These are phyloP conservation scores for Psittacus erithacus DNA, from an alignment of 2,113 vertebrate species.

Conservation along the genomic window DNA sequence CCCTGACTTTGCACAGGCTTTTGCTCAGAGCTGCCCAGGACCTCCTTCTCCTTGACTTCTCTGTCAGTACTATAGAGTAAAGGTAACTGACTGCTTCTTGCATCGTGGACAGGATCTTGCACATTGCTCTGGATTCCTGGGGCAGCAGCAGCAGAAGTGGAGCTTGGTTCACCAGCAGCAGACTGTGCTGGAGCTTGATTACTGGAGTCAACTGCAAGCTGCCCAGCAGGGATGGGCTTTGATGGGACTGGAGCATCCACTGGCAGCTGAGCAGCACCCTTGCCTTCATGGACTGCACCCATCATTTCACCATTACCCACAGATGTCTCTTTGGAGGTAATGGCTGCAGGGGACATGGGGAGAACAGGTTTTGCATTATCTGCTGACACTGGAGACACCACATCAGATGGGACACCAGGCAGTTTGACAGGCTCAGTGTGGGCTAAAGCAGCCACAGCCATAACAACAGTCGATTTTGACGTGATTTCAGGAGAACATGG, in stretches of 20 bases:
- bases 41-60: background rate
- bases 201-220: conserved; percentile 69
- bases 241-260: background rate
- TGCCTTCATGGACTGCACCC: background rate
- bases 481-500: background rate
- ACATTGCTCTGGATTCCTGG: background rate
- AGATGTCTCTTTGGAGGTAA: background rate
- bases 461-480: conserved; percentile 35
- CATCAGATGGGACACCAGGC: conserved; percentile 43
- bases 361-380: background rate
- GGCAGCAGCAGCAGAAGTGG: background rate
- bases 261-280: background rate
- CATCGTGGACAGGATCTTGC: background rate
- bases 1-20: conserved; percentile 14
- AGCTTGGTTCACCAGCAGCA: background rate
- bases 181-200: conserved; percentile 22
- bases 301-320: background rate
- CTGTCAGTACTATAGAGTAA: background rate
- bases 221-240: conserved; percentile 71
- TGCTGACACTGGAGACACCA: background rate
- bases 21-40: background rate
- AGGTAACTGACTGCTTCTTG: background rate
- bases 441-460: conserved; percentile 41
- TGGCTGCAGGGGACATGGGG: background rate
- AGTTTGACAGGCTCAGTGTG: background rate